Evolutionary conservation across 2,888 invertebrate species (phyloP), one percentile per base, ranked within the genome.

Genomic region (Leuctra nigra): DNA sequence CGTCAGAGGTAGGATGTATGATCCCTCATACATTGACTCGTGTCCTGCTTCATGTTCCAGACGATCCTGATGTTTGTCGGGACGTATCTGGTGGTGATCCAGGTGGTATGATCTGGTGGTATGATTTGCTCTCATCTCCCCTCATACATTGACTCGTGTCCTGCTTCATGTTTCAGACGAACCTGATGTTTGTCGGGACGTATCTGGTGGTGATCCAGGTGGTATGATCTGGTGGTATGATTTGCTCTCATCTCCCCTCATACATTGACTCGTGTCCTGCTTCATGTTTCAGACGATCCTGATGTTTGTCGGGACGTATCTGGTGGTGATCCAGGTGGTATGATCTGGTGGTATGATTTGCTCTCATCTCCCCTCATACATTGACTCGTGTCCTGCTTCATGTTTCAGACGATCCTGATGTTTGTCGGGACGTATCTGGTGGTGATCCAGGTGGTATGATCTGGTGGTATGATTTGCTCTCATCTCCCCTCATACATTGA

Each of bases 11-110:
- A n/a, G n/a, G n/a, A n/a, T n/a, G n/a, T n/a, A n/a, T n/a, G n/a
- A n/a, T n/a, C n/a, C n/a, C n/a, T n/a, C n/a, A n/a, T n/a, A n/a
- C n/a, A n/a, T n/a, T n/a, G n/a, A n/a, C n/a, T n/a, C n/a, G n/a
- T n/a, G n/a, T n/a, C n/a, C n/a, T n/a, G n/a, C n/a, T n/a, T n/a
- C n/a, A n/a, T n/a, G n/a, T n/a, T n/a, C n/a, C 67, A 72, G 68
- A 89, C 91, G 0, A 58, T 86, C 1, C 75, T 94, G 2, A 94
- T 94, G 93, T 91, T 89, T 68, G 82, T 78, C 2, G 86, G 92
- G 0, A 80, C 93, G 7, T 84, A 87, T 64, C 83, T 86, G 65
- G 80, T 94, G 1, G 86, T 91, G 22, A 79, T 86, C 55, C n/a
- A n/a, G 6, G 33, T 33, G 33, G 33, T 33, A 11, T 33, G 6